Evolutionary conservation across 2,797 vertebrate genomes (phyloP), one percentile per base, ranked within the genome.

Genomic region (Octomys mimax): DNA sequence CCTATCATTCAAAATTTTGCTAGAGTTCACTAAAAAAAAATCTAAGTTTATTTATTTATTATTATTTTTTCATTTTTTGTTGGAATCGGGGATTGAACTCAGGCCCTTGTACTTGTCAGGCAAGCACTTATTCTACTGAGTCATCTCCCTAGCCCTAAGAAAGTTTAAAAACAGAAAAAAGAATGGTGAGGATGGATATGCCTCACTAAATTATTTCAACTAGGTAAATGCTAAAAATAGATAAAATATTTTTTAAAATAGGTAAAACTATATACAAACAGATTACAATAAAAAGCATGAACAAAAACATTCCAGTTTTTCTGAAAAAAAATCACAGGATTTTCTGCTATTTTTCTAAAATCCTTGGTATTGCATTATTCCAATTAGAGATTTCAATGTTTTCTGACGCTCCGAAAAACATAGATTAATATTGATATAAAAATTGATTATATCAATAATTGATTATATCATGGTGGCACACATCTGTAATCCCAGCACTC

Each of bases 341-440:
- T 22, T 61, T 93, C 79, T 68, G 59, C 10, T 59, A 70, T 81
- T 96, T 61, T 61, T 77, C 75, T 78, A 78, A 64, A 89, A 81
- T n/a, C 2, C 42, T n/a, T 80, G 66, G 14, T 6, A 61, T 71
- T 39, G 70, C 10, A 88, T 84, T 73, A 71, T 75, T 81, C 26
- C 39, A 82, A 70, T n/a, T 87, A n/a, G 13, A 96, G 36, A 68
- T 64, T 49, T 92, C 92, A 92, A 89, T 54, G 26, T 59, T 57
- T 49, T 57, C n/a, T n/a, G 28, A 75, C 26, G 9, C 59, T 6
- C n/a, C 21, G 57, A 80, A 89, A 73, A 92, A 89, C 61, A 94
- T 22, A 85, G 22, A 84, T 62, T 66, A 87, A 61, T 6, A 70
- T 52, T 73, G 59, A 39, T n/a, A 75, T 7, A 85, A 8, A 59